Base-by-base conservation (phyloP, 2,113 vertebrate genomes). In the Festucalex cinctus region DNA sequence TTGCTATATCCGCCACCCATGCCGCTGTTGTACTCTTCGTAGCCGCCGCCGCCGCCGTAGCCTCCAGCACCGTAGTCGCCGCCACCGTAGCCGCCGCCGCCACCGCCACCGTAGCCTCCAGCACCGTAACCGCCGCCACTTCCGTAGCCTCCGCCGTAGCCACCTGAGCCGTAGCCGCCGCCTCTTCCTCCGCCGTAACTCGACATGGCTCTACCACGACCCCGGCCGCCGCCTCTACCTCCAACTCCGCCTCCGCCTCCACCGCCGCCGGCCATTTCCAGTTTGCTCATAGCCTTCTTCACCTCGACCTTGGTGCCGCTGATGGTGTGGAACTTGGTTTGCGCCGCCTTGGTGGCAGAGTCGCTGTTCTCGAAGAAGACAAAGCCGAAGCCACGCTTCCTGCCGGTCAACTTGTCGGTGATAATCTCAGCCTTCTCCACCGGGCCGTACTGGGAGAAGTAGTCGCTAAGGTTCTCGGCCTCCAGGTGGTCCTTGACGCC, bases 361-460 rank as follows among this genome's bases (percentile, higher is more conserved):
- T 97, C 96, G 87, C 94, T 95, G 76, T 93, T 95, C 80, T 95
- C 92, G 59, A 97, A 98, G 81, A 95, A 95, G 73, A 98, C 95
- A 92, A 98, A 98, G 80, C 94, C 96, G 83, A 98, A 98, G 71
- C 96, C 96, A 0, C 96, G 89, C 86, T 96, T 97, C 88, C 95
- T 95, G 82, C 95, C 95, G 65, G 95, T 95, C 87, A 93, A 92
- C 85, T 97, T 98, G 91, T 98, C 95, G 35, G 94, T 93, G 83
- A 98, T 98, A 48, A 98, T 96, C 83, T 98, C 96, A 73, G 94
- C 93, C 90, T 97, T 98, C 83, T 98, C 96, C 75, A 98, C 95
- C 0, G 89, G 82, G 77, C 96, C 96, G 72, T 94, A 98, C 88
- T 95, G 94, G 26, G 94, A 93, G 91, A 98, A 98, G 67, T 96